A percentile compares a stretch with the other conserved stretches of the same genome.
Conservation (phyloP, 2,113 vertebrate genomes). For the Chroicocephalus ridibundus region DNA sequence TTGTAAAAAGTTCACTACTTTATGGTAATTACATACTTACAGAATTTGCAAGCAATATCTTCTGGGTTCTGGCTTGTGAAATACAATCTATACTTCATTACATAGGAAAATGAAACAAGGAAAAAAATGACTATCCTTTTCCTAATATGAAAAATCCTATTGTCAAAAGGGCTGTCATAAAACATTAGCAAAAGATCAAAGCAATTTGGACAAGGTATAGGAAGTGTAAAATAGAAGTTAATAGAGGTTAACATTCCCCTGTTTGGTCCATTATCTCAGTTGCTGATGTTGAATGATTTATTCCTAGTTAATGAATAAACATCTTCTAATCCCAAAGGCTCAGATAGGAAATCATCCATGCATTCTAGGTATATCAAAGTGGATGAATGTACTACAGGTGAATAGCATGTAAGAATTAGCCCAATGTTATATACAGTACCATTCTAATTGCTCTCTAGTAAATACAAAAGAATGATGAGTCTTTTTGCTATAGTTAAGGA, state of each 20-base stretch:
- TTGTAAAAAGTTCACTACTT: background rate
- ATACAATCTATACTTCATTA: background rate
- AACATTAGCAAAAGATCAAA: background rate
- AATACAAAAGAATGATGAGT: background rate
- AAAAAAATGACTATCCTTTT: background rate
- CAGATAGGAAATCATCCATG: background rate
- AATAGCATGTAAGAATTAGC: background rate
- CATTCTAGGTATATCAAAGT: background rate
- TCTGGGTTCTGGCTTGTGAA: background rate
- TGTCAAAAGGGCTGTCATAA: background rate
- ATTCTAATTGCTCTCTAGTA: background rate
- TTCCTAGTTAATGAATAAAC: conserved; percentile 34
- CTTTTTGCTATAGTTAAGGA: background rate
- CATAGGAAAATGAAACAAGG: background rate
- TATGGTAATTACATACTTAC: background rate
- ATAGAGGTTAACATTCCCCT: conserved; percentile 3
- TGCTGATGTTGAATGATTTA: background rate
- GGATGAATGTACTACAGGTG: background rate
- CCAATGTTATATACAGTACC: background rate
- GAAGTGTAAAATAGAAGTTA: conserved; percentile 28
- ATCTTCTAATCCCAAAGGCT: background rate
- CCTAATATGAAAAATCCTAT: background rate
- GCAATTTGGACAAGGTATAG: background rate
- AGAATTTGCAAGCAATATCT: background rate
- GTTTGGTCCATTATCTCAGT: background rate